These are phyloP conservation scores for Physeter macrocephalus DNA, from an alignment of 2,113 vertebrate species.

Conservation along the genomic window DNA sequence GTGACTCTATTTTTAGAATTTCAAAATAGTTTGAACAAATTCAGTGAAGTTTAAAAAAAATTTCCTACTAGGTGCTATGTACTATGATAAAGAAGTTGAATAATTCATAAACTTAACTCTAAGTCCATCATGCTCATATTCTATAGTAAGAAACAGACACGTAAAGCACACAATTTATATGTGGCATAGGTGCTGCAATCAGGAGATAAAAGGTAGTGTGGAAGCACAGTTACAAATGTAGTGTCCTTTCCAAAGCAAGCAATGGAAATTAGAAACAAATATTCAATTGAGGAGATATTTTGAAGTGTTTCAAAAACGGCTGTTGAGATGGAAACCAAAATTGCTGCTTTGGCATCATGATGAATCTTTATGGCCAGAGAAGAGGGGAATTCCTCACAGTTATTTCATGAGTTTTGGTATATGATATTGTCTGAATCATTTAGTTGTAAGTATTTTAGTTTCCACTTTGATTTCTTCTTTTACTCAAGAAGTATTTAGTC, in stretches of 20 bases:
- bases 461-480: neutral
- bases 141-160: neutral
- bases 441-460: neutral
- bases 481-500: neutral
- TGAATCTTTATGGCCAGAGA: neutral
- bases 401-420: neutral
- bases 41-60: neutral
- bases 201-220: neutral
- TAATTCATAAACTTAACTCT: neutral
- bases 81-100: neutral
- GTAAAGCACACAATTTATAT: neutral
- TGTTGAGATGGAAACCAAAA: neutral
- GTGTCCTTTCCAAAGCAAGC: neutral
- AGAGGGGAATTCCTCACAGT: neutral
- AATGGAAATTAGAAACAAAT: neutral
- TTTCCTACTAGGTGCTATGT: neutral
- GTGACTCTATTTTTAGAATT: neutral
- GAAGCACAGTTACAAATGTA: neutral
- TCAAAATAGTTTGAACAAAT: neutral
- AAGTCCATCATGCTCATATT: neutral
- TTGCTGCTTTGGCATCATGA: neutral
- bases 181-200: neutral
- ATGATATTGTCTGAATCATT: neutral
- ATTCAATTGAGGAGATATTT: neutral
- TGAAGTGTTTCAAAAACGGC: neutral